A percentile compares a stretch with the other conserved stretches of the same genome.
Evolutionary conservation across 2,113 vertebrate genomes (phyloP).

Genomic region (Narcine bancroftii): DNA sequence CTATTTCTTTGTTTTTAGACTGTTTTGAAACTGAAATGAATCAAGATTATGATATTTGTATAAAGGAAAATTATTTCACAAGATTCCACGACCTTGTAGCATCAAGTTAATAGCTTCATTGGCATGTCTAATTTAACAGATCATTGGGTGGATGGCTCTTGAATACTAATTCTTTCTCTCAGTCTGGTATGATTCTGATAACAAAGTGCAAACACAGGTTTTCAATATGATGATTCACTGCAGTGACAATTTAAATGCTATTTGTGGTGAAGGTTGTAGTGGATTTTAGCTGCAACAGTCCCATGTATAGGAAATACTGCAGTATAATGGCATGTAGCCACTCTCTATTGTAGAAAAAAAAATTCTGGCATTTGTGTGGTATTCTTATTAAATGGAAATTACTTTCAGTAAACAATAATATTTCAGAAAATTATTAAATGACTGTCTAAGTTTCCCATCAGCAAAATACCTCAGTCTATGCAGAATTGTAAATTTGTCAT

Average conservation of each 20-base stretch:
- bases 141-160: slow-evolving; percentile 13
- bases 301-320: background rate
- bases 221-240: background rate
- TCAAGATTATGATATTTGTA: background rate
- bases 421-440: background rate
- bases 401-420: background rate
- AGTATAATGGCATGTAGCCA: background rate
- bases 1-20: background rate
- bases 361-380: background rate
- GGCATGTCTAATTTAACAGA: slow-evolving; percentile 1
- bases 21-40: background rate
- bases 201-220: slow-evolving; percentile 1
- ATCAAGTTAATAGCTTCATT: background rate
- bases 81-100: background rate
- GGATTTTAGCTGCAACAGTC: background rate
- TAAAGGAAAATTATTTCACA: slow-evolving; percentile 18
- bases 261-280: background rate
- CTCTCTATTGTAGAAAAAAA: background rate
- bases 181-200: background rate
- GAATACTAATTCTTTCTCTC: slow-evolving; percentile 11
- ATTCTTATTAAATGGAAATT: background rate
- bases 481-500: background rate
- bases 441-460: background rate
- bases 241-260: background rate
- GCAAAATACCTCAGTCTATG: background rate